Evolutionary conservation across 2,113 vertebrate genomes (phyloP).

Genomic region (Thamnophis sirtalis): DNA sequence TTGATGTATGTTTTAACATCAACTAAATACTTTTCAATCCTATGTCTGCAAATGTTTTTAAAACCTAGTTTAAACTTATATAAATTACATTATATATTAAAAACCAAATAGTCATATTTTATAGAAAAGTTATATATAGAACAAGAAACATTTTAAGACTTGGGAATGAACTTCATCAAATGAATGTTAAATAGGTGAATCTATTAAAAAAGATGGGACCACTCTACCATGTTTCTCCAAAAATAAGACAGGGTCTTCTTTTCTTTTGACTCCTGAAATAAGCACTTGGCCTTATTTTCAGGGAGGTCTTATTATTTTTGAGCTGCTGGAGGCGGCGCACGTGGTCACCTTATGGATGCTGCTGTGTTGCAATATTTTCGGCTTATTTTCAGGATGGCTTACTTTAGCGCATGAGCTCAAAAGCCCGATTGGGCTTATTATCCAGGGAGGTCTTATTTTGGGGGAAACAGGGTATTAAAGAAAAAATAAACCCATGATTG

Average conservation of each 20-base stretch:
- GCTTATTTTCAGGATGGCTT: too few relatives aligned
- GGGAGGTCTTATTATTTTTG: too few relatives aligned
- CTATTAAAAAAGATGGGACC: neutral
- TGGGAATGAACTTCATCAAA: neutral
- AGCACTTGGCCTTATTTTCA: too few relatives aligned
- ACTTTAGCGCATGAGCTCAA: too few relatives aligned
- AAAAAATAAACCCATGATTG: neutral
- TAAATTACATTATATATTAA: neutral
- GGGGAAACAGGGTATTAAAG: neutral
- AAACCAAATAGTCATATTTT: neutral
- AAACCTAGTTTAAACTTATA: neutral
- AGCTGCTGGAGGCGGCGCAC: too few relatives aligned
- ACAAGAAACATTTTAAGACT: neutral
- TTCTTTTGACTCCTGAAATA: too few relatives aligned
- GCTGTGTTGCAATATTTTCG: too few relatives aligned
- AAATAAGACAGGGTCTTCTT: too few relatives aligned
- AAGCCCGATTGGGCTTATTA: too few relatives aligned
- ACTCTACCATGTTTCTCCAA: too few relatives aligned
- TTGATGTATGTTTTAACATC: neutral
- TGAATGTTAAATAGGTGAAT: neutral
- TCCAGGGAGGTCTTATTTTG: too few relatives aligned
- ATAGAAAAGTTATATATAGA: neutral
- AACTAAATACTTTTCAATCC: neutral
- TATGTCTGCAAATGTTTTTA: slow-evolving; percentile 8
- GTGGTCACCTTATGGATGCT: too few relatives aligned